A percentile compares a stretch with the other conserved stretches of the same genome.
Conservation (phyloP, 2,797 vertebrate genomes). For the Phylloscopus collybita region DNA sequence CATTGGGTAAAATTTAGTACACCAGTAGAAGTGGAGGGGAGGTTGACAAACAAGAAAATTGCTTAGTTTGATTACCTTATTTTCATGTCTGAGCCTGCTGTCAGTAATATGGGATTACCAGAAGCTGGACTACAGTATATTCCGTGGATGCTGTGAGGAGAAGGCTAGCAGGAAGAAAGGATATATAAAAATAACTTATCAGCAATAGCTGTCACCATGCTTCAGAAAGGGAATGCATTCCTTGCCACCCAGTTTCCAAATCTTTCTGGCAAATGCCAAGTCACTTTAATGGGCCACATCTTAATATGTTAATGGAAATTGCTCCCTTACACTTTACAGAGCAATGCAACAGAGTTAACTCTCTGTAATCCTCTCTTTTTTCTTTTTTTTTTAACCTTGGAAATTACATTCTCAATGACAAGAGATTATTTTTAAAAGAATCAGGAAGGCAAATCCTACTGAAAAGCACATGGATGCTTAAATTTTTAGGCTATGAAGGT, state of each 20-base stretch:
- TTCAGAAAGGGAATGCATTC: neutral
- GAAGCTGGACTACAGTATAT: slow-evolving; percentile 98
- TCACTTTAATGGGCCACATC: neutral
- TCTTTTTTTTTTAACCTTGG: neutral
- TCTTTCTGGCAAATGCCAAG: neutral
- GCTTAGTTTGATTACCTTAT: slow-evolving; percentile 84
- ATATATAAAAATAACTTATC: neutral
- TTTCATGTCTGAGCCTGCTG: slow-evolving; percentile 97
- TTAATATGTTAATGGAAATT: neutral
- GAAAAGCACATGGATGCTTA: neutral
- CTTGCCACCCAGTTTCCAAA: neutral
- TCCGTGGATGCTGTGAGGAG: slow-evolving; percentile 92
- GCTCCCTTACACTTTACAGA: neutral
- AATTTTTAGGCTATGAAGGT: neutral
- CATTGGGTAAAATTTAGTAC: neutral
- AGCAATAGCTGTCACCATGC: neutral
- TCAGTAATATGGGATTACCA: slow-evolving; percentile 96
- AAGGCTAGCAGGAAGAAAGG: slow-evolving; percentile 80
- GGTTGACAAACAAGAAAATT: neutral
- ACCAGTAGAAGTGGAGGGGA: neutral
- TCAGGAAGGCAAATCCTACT: neutral
- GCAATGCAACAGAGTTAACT: neutral
- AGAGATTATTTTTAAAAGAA: neutral
- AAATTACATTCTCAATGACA: neutral
- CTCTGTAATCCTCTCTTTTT: neutral